Evolutionary conservation across 2,113 vertebrate species (phyloP).

Genomic region (Oxyura jamaicensis): DNA sequence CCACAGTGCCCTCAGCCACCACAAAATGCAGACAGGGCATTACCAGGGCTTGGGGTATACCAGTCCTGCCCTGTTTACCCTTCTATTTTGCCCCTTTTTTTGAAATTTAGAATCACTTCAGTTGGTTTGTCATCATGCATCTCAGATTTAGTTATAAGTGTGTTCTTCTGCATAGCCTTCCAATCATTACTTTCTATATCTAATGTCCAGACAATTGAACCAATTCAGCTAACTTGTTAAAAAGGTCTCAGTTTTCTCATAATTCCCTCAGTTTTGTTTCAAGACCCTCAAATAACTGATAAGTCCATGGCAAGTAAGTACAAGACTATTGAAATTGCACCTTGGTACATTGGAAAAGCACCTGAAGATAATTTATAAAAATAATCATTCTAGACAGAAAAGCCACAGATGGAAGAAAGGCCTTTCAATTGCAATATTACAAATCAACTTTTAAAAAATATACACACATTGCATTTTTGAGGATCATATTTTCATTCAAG

Average conservation of each 20-base stretch:
- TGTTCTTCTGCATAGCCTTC: not conserved
- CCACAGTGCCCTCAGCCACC: not conserved
- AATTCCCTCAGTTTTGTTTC: not conserved
- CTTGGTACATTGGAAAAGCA: not conserved
- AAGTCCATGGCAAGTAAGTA: not conserved
- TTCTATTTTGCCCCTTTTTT: not conserved
- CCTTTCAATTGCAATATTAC: not conserved
- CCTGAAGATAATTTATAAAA: not conserved
- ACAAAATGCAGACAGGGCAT: not conserved
- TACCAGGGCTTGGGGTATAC: not conserved
- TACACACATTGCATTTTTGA: not conserved
- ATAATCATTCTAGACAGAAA: not conserved
- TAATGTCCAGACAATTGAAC: not conserved
- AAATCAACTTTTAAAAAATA: not conserved
- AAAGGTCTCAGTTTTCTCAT: not conserved
- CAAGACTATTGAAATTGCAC: not conserved
- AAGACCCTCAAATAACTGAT: not conserved
- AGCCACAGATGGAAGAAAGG: not conserved
- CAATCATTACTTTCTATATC: not conserved
- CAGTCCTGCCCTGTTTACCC: not conserved
- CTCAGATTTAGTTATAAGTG: not conserved
- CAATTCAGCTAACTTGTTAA: not conserved
- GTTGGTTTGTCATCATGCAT: not conserved
- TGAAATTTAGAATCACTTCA: not conserved
- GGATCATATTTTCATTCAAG: not conserved